Conservation (phyloP, 2,797 vertebrate species). For the Coregonus ussuriensis region DNA sequence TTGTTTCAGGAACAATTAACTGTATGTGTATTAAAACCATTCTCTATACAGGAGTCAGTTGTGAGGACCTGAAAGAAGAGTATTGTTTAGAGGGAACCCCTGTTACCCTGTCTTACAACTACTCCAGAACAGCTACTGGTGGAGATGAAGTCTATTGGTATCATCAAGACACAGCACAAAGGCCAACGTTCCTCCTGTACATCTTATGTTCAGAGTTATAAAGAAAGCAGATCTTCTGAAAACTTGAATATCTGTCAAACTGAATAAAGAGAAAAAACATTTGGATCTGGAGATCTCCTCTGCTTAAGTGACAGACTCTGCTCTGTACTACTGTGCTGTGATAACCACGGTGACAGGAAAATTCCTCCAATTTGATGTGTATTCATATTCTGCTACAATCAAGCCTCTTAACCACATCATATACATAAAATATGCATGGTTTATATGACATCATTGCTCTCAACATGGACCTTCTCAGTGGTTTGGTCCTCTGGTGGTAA, state of each 20-base stretch:
- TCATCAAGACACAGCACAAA: slow-evolving; percentile 12
- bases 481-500: too few relatives aligned
- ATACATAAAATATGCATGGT: too few relatives aligned
- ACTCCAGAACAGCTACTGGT: background rate
- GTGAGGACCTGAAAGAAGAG: too few relatives aligned
- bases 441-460: too few relatives aligned
- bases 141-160: slow-evolving; percentile 15
- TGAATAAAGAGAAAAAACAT: background rate
- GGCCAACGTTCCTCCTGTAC: slow-evolving; percentile 14
- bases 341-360: slow-evolving; percentile 30
- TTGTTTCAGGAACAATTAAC: too few relatives aligned
- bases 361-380: background rate
- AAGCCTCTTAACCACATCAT: too few relatives aligned
- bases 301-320: slow-evolving; percentile 2
- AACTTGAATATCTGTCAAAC: slow-evolving; percentile 1
- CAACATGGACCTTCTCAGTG: too few relatives aligned
- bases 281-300: background rate
- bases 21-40: too few relatives aligned
- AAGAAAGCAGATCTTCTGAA: background rate
- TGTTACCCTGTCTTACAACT: slow-evolving; percentile 20
- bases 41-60: too few relatives aligned
- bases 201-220: background rate
- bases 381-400: too few relatives aligned
- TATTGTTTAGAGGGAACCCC: background rate
- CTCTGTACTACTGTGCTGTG: slow-evolving; percentile 36